phyloP scores from a whole-genome alignment of 2,797 vertebrate genomes.

The Chrosomus eos region DNA sequence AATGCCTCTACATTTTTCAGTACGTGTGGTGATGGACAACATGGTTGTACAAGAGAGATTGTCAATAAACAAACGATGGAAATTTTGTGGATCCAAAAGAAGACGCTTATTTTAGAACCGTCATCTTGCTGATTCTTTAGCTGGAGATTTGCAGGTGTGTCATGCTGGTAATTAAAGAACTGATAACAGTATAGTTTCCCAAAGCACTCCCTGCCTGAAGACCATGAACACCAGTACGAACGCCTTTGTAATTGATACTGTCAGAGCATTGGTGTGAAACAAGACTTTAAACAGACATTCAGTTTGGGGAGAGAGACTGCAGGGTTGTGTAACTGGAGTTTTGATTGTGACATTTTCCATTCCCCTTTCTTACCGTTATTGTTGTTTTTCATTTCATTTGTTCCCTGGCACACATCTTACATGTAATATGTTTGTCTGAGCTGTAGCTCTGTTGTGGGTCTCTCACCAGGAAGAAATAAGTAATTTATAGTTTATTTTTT shows the following conservation, averaged over 20 bases:
- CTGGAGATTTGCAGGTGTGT: neutral
- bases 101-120: neutral
- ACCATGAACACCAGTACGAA: neutral
- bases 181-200: neutral
- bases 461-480: neutral
- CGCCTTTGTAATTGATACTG: neutral
- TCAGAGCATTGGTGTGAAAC: neutral
- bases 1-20: neutral
- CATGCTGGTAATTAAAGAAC: neutral
- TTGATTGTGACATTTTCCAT: neutral
- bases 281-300: neutral
- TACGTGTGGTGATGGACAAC: constrained; percentile 5
- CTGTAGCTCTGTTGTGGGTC: neutral
- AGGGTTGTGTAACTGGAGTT: neutral
- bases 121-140: neutral
- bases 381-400: constrained; percentile 2
- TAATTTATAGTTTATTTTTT: constrained; percentile 3
- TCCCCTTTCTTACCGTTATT: neutral
- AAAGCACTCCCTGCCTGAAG: neutral
- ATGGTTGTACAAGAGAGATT: neutral
- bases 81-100: neutral
- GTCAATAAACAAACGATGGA: neutral
- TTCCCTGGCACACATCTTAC: neutral
- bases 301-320: neutral
- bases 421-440: neutral